phyloP scores from a whole-genome alignment of 2,797 vertebrate genomes.

The Gobionotothen gibberifrons region DNA sequence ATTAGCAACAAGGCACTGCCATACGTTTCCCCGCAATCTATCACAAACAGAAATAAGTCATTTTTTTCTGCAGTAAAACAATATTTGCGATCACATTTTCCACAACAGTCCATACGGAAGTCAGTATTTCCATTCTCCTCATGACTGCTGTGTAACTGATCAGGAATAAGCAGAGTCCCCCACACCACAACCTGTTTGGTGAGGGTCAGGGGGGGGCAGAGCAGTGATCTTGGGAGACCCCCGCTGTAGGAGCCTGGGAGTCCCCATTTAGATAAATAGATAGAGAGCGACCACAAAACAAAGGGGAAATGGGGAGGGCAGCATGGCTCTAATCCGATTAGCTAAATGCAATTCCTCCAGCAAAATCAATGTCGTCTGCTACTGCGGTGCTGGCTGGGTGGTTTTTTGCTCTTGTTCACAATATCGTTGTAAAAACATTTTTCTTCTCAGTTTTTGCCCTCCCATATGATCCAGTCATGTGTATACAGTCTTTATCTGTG shows the following conservation, averaged over 20 bases:
- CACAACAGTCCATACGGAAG: background rate
- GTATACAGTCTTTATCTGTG: slow-evolving; percentile 25
- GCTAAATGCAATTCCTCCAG: slow-evolving; percentile 82
- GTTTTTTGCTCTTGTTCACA: slow-evolving; percentile 40
- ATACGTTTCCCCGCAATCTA: background rate
- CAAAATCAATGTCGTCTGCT: slow-evolving; percentile 84
- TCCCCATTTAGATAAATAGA: slow-evolving; percentile 81
- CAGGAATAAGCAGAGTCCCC: slow-evolving; percentile 25
- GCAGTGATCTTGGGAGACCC: slow-evolving; percentile 54
- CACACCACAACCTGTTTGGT: slow-evolving; percentile 40
- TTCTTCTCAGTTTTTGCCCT: slow-evolving; percentile 19
- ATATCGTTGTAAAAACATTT: slow-evolving; percentile 45
- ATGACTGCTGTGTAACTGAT: background rate
- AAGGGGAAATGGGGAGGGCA: slow-evolving; percentile 77
- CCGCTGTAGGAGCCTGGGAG: slow-evolving; percentile 66
- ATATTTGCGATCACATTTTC: background rate
- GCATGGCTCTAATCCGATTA: slow-evolving; percentile 81
- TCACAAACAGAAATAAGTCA: background rate
- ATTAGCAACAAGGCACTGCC: slow-evolving; percentile 29
- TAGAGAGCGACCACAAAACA: slow-evolving; percentile 80
- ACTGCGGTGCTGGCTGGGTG: slow-evolving; percentile 46
- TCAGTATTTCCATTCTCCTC: background rate
- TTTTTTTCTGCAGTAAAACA: background rate
- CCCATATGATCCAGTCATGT: slow-evolving; percentile 19
- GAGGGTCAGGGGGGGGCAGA: slow-evolving; percentile 37